These are phyloP conservation scores for Hypomesus transpacificus DNA, from an alignment of 2,113 vertebrate species.

Conservation along the genomic window DNA sequence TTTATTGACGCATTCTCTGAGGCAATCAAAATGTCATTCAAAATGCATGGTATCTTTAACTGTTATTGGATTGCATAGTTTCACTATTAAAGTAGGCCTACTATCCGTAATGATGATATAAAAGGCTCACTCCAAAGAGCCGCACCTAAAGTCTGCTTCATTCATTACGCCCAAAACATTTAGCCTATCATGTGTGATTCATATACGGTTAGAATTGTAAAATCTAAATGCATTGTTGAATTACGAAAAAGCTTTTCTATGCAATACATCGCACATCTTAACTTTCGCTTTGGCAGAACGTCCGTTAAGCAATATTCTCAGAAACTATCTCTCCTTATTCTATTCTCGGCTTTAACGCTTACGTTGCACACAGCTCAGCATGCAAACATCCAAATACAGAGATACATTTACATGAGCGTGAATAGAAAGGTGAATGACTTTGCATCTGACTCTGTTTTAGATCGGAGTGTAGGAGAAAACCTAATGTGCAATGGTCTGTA, in stretches of 20 bases:
- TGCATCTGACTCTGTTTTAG: slow-evolving; percentile 29
- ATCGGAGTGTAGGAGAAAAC: slow-evolving; percentile 17
- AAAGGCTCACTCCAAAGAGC: not conserved
- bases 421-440: slow-evolving; percentile 22
- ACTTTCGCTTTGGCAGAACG: slow-evolving; percentile 1
- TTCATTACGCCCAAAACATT: slow-evolving; percentile 47
- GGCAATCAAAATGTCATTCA: slow-evolving; percentile 32
- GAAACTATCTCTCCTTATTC: no score
- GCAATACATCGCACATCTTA: not conserved
- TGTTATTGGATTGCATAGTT: not conserved
- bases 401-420: slow-evolving; percentile 18
- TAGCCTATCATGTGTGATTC: no score
- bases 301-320: not conserved
- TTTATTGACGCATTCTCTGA: slow-evolving; percentile 25
- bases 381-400: slow-evolving; percentile 39
- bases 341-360: not conserved
- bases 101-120: not conserved
- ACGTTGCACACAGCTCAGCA: slow-evolving; percentile 19
- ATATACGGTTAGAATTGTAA: no score
- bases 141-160: slow-evolving; percentile 2
- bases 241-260: no score
- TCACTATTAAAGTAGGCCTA: no score
- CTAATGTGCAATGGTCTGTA: slow-evolving; percentile 2
- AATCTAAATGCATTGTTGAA: no score
- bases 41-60: slow-evolving; percentile 12